A percentile compares a stretch with the other conserved stretches of the same genome.
phyloP scores from a whole-genome alignment of 2,888 invertebrate genomes.

The Lordiphosa andalusiaca region DNA sequence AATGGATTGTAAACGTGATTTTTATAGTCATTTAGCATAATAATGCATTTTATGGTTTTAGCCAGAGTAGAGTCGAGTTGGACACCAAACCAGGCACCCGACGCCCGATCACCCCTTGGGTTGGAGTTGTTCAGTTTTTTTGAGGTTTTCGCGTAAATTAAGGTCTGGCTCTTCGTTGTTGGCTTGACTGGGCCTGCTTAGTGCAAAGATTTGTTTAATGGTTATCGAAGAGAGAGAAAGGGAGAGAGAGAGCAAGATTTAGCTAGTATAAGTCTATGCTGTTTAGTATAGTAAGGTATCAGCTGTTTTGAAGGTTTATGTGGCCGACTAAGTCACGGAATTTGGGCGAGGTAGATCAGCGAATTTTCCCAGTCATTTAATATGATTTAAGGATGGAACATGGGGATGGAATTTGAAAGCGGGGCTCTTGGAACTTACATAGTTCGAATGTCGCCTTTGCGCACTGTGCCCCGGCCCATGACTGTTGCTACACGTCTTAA shows the following conservation, averaged over 20 bases:
- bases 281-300: not conserved
- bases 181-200: slow-evolving; percentile 44
- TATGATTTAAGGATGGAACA: too few species aligned
- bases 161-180: slow-evolving; percentile 13
- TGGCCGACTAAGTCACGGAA: not conserved
- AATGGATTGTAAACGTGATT: slow-evolving; percentile 80
- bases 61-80: slow-evolving; percentile 30
- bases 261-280: not conserved
- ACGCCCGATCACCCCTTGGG: not conserved
- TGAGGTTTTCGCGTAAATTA: slow-evolving; percentile 44
- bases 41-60: slow-evolving; percentile 77
- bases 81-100: slow-evolving; percentile 1
- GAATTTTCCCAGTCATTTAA: too few species aligned
- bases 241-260: not conserved
- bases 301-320: not conserved
- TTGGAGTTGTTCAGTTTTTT: slow-evolving; percentile 1
- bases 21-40: slow-evolving; percentile 80
- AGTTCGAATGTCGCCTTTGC: too few species aligned
- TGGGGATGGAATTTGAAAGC: too few species aligned
- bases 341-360: not conserved
- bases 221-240: slow-evolving; percentile 11
- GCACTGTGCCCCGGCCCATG: too few species aligned
- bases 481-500: too few species aligned
- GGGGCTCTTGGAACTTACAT: too few species aligned
- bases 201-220: slow-evolving; percentile 58